Evolutionary conservation across 1,140 invertebrate species (phyloP).

Genomic region (Drosophila miranda): DNA sequence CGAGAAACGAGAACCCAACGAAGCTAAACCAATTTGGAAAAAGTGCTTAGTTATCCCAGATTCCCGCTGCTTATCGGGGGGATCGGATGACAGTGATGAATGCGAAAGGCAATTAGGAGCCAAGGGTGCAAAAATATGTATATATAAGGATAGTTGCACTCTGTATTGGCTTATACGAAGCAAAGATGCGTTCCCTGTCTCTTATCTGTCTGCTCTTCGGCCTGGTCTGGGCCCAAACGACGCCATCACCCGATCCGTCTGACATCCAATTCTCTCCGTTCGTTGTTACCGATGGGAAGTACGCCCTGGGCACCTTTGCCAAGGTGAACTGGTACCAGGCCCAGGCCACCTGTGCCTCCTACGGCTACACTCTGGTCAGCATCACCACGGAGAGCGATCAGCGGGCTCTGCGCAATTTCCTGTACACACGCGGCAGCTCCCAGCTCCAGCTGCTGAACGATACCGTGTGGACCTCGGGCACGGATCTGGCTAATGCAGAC

Average conservation of each 20-base stretch:
- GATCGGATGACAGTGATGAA: constrained; percentile 36
- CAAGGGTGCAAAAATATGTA: not conserved
- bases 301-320: constrained; percentile 41
- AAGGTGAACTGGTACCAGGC: constrained; percentile 55
- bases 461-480: constrained; percentile 44
- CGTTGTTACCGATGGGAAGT: constrained; percentile 13
- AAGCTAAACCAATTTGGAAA: constrained; percentile 35
- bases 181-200: constrained; percentile 31
- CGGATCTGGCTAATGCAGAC: constrained; percentile 25
- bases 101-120: constrained; percentile 30
- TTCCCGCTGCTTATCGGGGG: constrained; percentile 21
- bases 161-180: not conserved
- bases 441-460: constrained; percentile 22
- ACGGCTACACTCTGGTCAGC: constrained; percentile 42
- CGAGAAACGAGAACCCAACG: no score
- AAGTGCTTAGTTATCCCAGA: constrained; percentile 33
- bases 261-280: constrained; percentile 34
- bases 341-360: constrained; percentile 32
- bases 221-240: constrained; percentile 15
- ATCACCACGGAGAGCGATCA: constrained; percentile 35
- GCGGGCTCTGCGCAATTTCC: constrained; percentile 29
- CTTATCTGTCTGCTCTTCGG: constrained; percentile 16
- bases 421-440: constrained; percentile 8
- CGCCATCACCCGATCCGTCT: not conserved
- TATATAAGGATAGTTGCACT: constrained; percentile 18